Base-by-base conservation (phyloP, 2,113 vertebrate genomes). In the Gymnorhina tibicen region DNA sequence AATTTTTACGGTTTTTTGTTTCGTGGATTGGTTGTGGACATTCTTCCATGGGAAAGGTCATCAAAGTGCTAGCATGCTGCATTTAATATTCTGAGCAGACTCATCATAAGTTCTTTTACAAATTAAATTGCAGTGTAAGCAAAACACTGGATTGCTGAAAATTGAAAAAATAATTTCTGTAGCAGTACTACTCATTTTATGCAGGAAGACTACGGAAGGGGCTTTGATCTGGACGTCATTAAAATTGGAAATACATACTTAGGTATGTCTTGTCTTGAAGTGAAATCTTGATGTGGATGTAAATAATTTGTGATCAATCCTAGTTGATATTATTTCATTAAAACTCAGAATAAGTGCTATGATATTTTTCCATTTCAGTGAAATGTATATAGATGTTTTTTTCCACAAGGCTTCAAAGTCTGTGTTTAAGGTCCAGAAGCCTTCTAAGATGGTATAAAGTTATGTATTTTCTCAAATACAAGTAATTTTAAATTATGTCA, bases 11-110 rank as follows among this genome's bases (percentile, higher is more conserved):
- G 24, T 11, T 86, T 80, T 79, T 80, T 47, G 7, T 76, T 89
- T 84, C 0, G 0, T 52, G 22, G 15, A 10, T 58, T 58, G 26
- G 13, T 8, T 53, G 18, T 50, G 33, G 41, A 46, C 1, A 1
- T 52, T 88, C 64, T 86, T 73, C 32, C 12, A 13, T 32, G 4
- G 37, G 42, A 90, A 80, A 19, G 60, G n/a, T 60, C 59, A 27
- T 64, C 21, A 13, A 6, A 77, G 41, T 77, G 33, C 42, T 66
- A 50, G 30, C 7, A 35, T 37, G 28, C 33, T 91, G 39, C 24
- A 63, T 81, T 91, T 88, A 70, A 33, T 86, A 78, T 74, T 66
- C 83, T 81, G 85, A 93, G 27, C 56, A 91, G 64, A 46, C n/a
- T 93, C 46, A 77, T 77, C 41, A 60, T 47, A 87, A 80, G 60